phyloP scores from a whole-genome alignment of 2,888 invertebrate species.

The Limnephilus rhombicus region DNA sequence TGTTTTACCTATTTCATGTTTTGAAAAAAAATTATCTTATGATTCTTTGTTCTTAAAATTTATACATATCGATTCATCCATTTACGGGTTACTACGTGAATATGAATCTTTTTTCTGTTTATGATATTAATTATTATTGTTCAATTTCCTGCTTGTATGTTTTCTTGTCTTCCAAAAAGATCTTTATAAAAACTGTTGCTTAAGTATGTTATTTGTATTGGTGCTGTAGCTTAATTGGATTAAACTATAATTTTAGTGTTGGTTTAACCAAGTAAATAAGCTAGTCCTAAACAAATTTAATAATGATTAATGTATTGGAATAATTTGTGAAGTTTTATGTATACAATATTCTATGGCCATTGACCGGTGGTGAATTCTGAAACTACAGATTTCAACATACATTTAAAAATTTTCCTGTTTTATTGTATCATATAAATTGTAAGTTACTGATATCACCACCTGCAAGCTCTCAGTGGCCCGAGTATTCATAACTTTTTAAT shows the following conservation, averaged over 20 bases:
- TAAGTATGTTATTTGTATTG: neutral
- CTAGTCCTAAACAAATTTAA: neutral
- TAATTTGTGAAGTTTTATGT: neutral
- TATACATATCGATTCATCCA: neutral
- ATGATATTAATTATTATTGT: neutral
- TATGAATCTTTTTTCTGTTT: neutral
- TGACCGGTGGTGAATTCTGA: neutral
- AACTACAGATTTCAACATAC: neutral
- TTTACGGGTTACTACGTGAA: neutral
- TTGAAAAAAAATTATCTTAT: neutral
- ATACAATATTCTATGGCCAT: neutral
- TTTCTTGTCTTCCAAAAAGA: constrained; percentile 14
- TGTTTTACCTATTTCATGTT: neutral
- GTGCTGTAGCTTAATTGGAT: constrained; percentile 13
- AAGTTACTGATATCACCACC: too few relatives aligned
- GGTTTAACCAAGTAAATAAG: constrained; percentile 17
- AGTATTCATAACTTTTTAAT: neutral
- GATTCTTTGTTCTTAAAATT: neutral
- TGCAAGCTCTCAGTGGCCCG: neutral
- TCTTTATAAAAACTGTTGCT: neutral
- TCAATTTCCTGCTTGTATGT: neutral
- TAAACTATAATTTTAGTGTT: neutral
- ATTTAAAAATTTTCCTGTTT: neutral
- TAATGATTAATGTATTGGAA: neutral
- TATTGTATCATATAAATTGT: neutral